These are phyloP conservation scores for Drosophila neonasuta DNA, from an alignment of 2,888 invertebrate species.

Conservation along the genomic window DNA sequence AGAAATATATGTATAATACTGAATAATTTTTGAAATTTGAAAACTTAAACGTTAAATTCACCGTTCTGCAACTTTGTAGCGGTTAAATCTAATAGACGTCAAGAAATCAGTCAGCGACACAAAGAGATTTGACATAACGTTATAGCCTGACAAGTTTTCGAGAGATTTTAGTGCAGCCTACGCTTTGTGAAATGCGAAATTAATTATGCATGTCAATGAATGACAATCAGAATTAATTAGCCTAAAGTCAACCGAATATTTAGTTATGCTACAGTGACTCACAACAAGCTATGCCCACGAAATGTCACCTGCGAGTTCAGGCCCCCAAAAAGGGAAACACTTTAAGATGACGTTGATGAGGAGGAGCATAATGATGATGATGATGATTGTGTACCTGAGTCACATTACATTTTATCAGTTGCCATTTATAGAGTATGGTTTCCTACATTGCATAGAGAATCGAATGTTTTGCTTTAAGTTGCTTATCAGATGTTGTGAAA, in stretches of 20 bases:
- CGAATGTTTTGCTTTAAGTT: constrained; percentile 3
- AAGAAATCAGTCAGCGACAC: constrained; percentile 3
- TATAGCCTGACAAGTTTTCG: constrained; percentile 10
- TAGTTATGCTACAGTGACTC: constrained; percentile 29
- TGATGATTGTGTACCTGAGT: constrained; percentile 18
- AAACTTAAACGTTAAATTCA: too few species aligned
- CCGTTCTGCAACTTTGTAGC: not conserved
- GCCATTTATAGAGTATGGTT: constrained; percentile 7
- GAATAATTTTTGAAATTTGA: too few species aligned
- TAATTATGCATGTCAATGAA: constrained; percentile 58
- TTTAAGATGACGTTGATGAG: constrained; percentile 1
- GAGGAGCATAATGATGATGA: not conserved
- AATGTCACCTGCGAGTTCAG: constrained; percentile 47
- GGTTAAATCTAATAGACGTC: constrained; percentile 11
- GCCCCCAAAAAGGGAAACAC: constrained; percentile 1
- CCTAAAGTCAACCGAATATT: constrained; percentile 36
- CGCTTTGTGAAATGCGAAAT: constrained; percentile 50
- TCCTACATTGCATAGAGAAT: not conserved
- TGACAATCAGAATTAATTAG: constrained; percentile 64
- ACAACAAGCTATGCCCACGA: constrained; percentile 31
- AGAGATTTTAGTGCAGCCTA: constrained; percentile 31
- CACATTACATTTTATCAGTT: constrained; percentile 14
- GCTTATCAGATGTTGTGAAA: constrained; percentile 25
- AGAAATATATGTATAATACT: too few species aligned
- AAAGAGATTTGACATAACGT: not conserved